Percentiles rank a stretch among this genome's conserved stretches.
Evolutionary conservation across 1,140 invertebrate species (phyloP).

Genomic region (Microplitis mediator): DNA sequence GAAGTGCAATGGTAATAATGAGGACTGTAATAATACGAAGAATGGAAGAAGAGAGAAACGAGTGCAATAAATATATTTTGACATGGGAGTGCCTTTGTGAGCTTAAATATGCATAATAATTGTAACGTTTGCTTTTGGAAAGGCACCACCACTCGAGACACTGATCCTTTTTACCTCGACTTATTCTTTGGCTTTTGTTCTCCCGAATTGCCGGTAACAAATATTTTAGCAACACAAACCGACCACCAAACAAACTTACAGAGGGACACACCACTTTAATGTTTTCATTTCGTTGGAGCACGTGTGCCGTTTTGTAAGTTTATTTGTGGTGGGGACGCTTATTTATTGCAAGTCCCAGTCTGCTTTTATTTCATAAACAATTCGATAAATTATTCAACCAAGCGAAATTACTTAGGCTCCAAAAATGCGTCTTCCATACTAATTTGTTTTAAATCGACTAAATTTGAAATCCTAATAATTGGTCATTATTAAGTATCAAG

Average conservation of each 20-base stretch:
- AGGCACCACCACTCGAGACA: not conserved
- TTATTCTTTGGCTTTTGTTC: conserved; percentile 38
- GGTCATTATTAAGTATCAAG: too few relatives aligned
- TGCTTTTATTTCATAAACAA: too few relatives aligned
- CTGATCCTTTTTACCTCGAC: not conserved
- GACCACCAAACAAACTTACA: conserved; percentile 28
- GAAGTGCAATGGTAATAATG: conserved; percentile 18
- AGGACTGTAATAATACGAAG: not conserved
- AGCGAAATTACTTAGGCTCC: too few relatives aligned
- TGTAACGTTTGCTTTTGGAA: conserved; percentile 31
- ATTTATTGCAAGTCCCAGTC: too few relatives aligned
- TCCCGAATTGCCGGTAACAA: conserved; percentile 55
- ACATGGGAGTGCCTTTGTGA: conserved; percentile 57
- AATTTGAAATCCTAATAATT: too few relatives aligned
- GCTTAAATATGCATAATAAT: conserved; percentile 51
- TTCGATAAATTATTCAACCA: too few relatives aligned
- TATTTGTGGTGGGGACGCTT: not conserved
- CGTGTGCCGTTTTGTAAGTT: not conserved
- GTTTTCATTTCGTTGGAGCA: conserved; percentile 51
- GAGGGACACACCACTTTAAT: conserved; percentile 50
- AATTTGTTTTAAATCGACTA: too few relatives aligned
- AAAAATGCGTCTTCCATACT: too few relatives aligned
- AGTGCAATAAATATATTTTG: conserved; percentile 64
- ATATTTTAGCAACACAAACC: conserved; percentile 55
- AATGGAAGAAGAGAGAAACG: conserved; percentile 19